Base-by-base conservation (phyloP, 2,113 vertebrate species). In the Melanostigma gelatinosum region DNA sequence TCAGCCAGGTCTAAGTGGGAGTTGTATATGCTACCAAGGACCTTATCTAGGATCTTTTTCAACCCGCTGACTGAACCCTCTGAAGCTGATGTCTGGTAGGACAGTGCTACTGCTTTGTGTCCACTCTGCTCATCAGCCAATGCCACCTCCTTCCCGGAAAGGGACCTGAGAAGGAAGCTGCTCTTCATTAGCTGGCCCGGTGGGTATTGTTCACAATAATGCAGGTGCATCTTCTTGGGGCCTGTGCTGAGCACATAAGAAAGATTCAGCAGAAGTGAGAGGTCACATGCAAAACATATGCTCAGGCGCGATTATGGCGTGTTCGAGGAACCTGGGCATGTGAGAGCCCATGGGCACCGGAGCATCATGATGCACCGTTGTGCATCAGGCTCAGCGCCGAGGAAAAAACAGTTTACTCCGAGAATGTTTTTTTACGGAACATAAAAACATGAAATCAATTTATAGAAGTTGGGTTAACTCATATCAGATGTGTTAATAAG, bases 321-420 rank as follows among this genome's bases (percentile, higher is more conserved):
- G 32, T 36, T 69, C 13, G 22, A 60, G 38, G 32, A 72, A 60
- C 70, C 16, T 71, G 69, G 50, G 50, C 13, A 55, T 57, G 52
- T 27, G 34, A 63, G 32, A 34, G 34, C 20, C 34, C 34, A n/a
- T 22, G 32, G 60, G 16, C 60, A 63, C 34, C 22, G 34, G n/a
- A 65, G 62, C 20, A 6, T 34, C 34, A 6, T 6, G 34, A 0
- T 6, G 34, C 34, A 34, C 6, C 5, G 5, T 58, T 57, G 32
- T 61, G 58, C 58, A 6, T 40, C 34, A 63, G 34, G 27, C 55
- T 58, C 13, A 15, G 55, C 6, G 55, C 24, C 24, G 10, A 27
- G 55, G 16, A 63, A 63, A 13, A 63, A 40, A 22, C 9, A 3
- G 18, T 62, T 34, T 62, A 36, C 34, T 22, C 34, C 0, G 4